Conservation (phyloP, 1,140 invertebrate genomes). For the Zaprionus taronus region DNA sequence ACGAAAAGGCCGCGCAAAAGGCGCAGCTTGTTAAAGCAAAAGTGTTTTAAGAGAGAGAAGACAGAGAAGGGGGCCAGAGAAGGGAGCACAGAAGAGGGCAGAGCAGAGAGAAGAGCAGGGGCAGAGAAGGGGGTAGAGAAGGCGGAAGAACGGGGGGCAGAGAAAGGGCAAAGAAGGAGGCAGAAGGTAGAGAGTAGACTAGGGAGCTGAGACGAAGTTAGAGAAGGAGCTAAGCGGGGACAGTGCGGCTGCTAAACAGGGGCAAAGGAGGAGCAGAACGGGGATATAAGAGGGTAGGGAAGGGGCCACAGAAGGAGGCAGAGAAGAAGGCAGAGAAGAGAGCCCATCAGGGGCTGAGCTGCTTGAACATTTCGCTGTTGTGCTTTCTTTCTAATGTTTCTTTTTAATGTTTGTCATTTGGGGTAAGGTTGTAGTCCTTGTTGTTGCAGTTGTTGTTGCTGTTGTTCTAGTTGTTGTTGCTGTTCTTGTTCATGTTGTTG, state of each 20-base stretch:
- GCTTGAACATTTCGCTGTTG: slow-evolving; percentile 20
- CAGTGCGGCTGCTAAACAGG: too few relatives aligned
- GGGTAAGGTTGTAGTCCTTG: slow-evolving; percentile 14
- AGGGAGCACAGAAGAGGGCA: background rate
- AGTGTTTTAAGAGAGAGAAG: slow-evolving; percentile 55
- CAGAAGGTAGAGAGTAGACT: too few relatives aligned
- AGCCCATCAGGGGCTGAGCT: background rate
- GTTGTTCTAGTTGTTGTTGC: background rate
- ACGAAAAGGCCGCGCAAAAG: slow-evolving; percentile 8
- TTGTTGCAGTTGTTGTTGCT: background rate
- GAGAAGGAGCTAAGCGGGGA: too few relatives aligned
- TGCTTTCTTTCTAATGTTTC: slow-evolving; percentile 22
- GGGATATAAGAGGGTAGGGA: too few relatives aligned
- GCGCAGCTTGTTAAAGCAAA: slow-evolving; percentile 69
- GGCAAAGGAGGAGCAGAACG: background rate
- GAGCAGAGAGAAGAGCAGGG: background rate
- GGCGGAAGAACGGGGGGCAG: too few relatives aligned
- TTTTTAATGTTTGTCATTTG: slow-evolving; percentile 70
- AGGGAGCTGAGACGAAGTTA: background rate
- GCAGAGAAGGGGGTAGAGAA: too few relatives aligned
- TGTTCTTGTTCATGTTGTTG: background rate
- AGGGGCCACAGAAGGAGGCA: too few relatives aligned
- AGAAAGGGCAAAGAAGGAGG: too few relatives aligned
- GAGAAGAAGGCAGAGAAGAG: too few relatives aligned
- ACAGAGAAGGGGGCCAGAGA: background rate